These are phyloP conservation scores for Diachrysia chrysitis DNA, from an alignment of 2,888 invertebrate genomes.

Conservation along the genomic window DNA sequence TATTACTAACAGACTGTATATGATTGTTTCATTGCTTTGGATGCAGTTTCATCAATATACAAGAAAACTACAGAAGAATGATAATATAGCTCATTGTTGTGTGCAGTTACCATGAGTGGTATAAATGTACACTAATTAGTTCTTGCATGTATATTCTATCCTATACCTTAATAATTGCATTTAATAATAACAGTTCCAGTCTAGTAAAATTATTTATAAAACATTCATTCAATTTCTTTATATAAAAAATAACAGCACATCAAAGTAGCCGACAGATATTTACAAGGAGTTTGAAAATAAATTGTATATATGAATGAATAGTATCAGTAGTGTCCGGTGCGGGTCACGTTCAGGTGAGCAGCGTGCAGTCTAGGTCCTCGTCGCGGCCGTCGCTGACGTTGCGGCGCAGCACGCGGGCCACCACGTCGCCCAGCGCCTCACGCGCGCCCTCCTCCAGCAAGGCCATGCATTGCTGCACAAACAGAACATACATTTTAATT, in stretches of 20 bases:
- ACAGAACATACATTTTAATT: slow-evolving; percentile 9
- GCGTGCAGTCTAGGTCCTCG: slow-evolving; percentile 97
- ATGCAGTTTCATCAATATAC: slow-evolving; percentile 9
- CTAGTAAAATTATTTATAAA: slow-evolving; percentile 40
- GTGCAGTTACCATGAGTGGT: slow-evolving; percentile 10
- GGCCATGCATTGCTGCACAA: slow-evolving; percentile 91
- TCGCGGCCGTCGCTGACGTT: slow-evolving; percentile 95
- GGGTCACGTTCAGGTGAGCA: slow-evolving; percentile 92
- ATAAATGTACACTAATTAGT: slow-evolving; percentile 18
- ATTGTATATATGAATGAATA: slow-evolving; percentile 19
- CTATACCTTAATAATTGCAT: slow-evolving; percentile 35
- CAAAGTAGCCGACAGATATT: slow-evolving; percentile 40
- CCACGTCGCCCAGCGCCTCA: slow-evolving; percentile 96
- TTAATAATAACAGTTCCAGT: slow-evolving; percentile 46
- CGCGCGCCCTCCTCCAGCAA: slow-evolving; percentile 96
- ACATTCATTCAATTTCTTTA: slow-evolving; percentile 34
- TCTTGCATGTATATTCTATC: slow-evolving; percentile 27
- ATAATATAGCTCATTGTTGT: slow-evolving; percentile 26
- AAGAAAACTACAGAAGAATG: slow-evolving; percentile 19
- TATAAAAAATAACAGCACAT: slow-evolving; percentile 51
- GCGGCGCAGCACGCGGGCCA: slow-evolving; percentile 96
- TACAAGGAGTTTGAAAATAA: slow-evolving; percentile 44
- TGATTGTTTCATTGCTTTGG: slow-evolving; percentile 27
- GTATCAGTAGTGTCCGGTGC: background rate
- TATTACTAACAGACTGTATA: slow-evolving; percentile 19